Conservation (phyloP, 2,797 vertebrate genomes). For the Poecilia picta region DNA sequence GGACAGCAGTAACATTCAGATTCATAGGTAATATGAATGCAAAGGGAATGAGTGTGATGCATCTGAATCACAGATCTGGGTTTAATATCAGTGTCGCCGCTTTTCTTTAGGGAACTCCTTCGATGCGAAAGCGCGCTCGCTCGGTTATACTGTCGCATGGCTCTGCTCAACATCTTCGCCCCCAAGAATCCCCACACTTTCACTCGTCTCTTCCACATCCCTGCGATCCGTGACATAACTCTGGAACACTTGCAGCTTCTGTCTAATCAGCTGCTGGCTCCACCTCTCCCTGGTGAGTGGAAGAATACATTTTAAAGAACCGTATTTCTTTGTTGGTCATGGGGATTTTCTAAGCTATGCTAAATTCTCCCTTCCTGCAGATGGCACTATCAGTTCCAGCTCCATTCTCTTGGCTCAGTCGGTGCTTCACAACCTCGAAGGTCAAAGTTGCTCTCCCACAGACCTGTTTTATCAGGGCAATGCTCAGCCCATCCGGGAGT, state of each 20-base stretch:
- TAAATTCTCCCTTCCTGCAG: constrained; percentile 72
- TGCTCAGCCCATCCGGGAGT: constrained; percentile 90
- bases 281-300: constrained; percentile 91
- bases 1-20: constrained; percentile 97
- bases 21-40: constrained; percentile 86
- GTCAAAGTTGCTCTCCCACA: constrained; percentile 93
- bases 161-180: constrained; percentile 96
- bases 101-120: constrained; percentile 88
- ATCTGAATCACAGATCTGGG: background rate
- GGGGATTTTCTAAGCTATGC: background rate
- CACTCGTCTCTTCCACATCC: constrained; percentile 96
- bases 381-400: constrained; percentile 94
- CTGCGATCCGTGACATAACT: constrained; percentile 95
- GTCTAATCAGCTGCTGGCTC: constrained; percentile 95
- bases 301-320: background rate
- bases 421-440: constrained; percentile 90
- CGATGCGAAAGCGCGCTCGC: constrained; percentile 93
- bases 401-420: constrained; percentile 95
- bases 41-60: background rate
- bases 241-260: constrained; percentile 96
- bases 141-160: constrained; percentile 94
- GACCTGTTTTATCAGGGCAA: constrained; percentile 98
- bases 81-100: background rate
- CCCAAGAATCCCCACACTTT: constrained; percentile 96
- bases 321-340: background rate